Conservation (phyloP, 2,797 vertebrate species). For the Eospalax fontanierii region DNA sequence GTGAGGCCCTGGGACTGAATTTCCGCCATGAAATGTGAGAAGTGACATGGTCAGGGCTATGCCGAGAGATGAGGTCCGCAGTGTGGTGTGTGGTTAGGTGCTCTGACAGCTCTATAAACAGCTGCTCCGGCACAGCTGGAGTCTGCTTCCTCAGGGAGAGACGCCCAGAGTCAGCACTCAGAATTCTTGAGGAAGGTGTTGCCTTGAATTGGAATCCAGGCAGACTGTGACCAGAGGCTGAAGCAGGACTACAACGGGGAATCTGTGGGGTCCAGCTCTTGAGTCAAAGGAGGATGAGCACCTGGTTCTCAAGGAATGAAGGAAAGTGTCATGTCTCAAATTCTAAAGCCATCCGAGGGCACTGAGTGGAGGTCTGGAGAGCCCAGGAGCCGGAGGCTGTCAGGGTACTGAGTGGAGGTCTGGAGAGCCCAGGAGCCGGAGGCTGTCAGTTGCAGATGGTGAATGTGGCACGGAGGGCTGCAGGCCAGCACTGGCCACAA, state of each 20-base stretch:
- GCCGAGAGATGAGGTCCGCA: no score
- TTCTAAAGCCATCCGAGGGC: background rate
- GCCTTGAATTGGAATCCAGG: accelerated
- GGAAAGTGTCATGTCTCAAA: background rate
- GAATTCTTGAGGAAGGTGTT: accelerated
- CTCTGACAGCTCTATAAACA: no score
- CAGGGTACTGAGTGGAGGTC: accelerated
- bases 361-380: accelerated
- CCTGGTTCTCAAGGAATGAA: background rate
- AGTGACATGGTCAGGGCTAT: no score
- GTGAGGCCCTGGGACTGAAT: background rate
- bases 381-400: accelerated
- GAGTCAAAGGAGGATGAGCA: background rate
- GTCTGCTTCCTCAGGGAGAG: no score
- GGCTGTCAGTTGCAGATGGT: accelerated
- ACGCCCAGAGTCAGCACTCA: no score
- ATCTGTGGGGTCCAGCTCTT: accelerated
- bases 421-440: accelerated
- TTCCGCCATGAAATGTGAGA: no score
- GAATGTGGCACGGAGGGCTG: accelerated
- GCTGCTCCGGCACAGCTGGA: no score
- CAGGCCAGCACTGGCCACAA: accelerated
- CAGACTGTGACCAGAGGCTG: accelerated
- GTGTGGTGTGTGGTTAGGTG: no score
- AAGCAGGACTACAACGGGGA: background rate